Conservation (phyloP, 2,888 invertebrate species). For the Agonopterix arenella region DNA sequence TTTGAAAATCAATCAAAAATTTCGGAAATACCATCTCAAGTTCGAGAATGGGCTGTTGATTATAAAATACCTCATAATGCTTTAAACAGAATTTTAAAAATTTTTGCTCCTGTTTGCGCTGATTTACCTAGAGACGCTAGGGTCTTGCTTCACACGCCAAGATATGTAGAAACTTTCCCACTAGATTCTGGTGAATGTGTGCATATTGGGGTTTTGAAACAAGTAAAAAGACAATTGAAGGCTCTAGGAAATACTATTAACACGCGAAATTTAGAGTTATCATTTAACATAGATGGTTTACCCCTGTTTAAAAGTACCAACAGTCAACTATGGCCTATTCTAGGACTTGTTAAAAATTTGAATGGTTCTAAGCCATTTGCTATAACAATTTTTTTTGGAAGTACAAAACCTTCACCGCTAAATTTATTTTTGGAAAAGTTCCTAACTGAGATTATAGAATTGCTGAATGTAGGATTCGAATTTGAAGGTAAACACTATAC, state of each 20-base stretch:
- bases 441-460: not conserved
- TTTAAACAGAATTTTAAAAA: not conserved
- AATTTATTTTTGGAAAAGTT: not conserved
- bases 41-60: not conserved
- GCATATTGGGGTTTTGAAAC: not conserved
- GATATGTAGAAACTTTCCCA: no score
- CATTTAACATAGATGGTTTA: not conserved
- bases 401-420: not conserved
- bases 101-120: no score
- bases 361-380: conserved; percentile 5
- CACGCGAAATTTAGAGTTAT: not conserved
- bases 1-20: no score
- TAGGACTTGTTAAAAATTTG: conserved; percentile 5
- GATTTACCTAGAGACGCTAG: no score
- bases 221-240: no score
- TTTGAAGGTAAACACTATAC: conserved; percentile 4
- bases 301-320: not conserved
- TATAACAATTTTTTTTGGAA: not conserved
- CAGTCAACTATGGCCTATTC: not conserved
- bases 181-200: not conserved
- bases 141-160: no score
- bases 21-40: no score
- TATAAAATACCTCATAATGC: conserved; percentile 2
- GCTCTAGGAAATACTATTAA: no score
- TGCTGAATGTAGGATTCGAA: not conserved